Evolutionary conservation across 2,797 vertebrate genomes (phyloP), one percentile per base, ranked within the genome.

Genomic region (Ptychadena robeensis): DNA sequence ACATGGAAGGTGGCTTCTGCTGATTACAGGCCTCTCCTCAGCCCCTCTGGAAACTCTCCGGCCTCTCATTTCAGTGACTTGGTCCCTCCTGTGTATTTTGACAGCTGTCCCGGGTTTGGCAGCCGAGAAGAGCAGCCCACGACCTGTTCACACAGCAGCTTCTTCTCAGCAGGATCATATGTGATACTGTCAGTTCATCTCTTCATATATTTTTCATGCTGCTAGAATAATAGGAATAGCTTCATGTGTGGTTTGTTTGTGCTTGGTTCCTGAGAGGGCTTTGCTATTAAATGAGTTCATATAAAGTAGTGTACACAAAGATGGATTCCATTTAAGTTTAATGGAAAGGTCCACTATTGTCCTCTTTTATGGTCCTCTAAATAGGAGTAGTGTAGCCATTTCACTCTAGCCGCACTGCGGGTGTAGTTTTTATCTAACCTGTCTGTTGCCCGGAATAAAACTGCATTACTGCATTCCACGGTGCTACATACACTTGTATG

Each of bases 91-190:
- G 27, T 15, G 25, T 75, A 68, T 82, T 82, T 76, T 82, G 72
- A 76, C 80, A 82, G 80, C 73, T 82, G 73, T 82, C 73, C 65
- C 30, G 31, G 78, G 65, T 31, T 76, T 75, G 73, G 72, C 73
- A 76, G 65, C 40, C n/a, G 65, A 28, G 53, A 69, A 40, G 48
- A 27, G 34, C 57, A 35, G 67, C 35, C 66, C 57, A 12, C n/a
- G 53, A 71, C 67, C 35, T 27, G 73, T 76, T 74, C 63, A 74
- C 63, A 34, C 12, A 53, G 64, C 40, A 81, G 71, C 59, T 73
- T 48, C 27, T 61, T 40, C 67, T 61, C 67, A 71, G 78, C 53
- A 61, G 59, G 66, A 38, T 71, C 32, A 79, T 35, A 69, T 59
- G 27, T 57, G 65, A 79, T 79, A 69, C 28, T 70, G 44, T 80